A percentile compares a stretch with the other conserved stretches of the same genome.
Evolutionary conservation across 2,888 invertebrate genomes (phyloP).

Genomic region (Agelastica alni): DNA sequence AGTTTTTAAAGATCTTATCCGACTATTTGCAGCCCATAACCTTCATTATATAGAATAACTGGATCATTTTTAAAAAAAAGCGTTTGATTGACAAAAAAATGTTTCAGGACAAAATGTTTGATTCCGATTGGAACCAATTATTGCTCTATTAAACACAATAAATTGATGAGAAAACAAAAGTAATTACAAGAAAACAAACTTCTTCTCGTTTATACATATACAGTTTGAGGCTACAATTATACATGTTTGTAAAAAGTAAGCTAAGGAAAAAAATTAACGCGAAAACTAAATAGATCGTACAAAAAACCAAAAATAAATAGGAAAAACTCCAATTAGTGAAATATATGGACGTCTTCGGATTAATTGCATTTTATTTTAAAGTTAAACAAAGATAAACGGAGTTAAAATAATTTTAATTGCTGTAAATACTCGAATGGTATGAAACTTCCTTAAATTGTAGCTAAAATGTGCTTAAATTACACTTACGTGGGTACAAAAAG

Average conservation of each 20-base stretch:
- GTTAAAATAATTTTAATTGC: background rate
- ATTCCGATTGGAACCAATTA: no score
- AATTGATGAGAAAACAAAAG: background rate
- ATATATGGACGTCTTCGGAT: background rate
- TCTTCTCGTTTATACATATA: background rate
- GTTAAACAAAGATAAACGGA: background rate
- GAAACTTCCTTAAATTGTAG: no score
- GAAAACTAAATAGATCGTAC: background rate
- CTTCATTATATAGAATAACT: no score
- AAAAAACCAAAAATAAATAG: background rate
- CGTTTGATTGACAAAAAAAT: no score
- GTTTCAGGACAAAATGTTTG: no score
- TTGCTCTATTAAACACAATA: no score
- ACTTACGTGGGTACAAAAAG: background rate
- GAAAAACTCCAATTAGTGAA: background rate
- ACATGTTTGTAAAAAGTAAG: background rate
- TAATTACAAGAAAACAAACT: background rate
- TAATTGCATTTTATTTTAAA: background rate
- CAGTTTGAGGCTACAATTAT: conserved; percentile 11
- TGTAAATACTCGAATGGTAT: background rate
- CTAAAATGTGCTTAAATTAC: no score
- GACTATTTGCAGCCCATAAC: no score
- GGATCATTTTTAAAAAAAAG: no score
- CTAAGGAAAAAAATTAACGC: background rate
- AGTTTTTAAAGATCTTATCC: no score